Percentiles rank a stretch among this genome's conserved stretches.
Conservation (phyloP, 1,140 invertebrate genomes). For the Pseudomyrmex gracilis region DNA sequence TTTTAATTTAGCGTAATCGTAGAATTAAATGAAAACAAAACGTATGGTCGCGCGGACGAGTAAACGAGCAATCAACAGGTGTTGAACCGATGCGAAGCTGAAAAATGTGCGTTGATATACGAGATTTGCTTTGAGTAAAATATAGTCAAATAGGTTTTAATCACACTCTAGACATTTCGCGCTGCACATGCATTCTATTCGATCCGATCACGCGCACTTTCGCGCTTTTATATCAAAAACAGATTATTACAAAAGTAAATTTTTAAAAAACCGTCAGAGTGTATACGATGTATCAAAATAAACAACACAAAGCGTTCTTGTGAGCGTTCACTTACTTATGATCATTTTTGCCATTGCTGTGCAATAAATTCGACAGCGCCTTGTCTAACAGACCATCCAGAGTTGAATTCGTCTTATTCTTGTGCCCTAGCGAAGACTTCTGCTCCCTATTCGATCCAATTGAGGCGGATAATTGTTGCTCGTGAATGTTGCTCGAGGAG, state of each 20-base stretch:
- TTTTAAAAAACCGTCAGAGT: too few species aligned
- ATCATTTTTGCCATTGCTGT: constrained; percentile 82
- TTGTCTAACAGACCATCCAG: constrained; percentile 82
- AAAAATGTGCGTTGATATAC: constrained; percentile 53
- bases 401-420: constrained; percentile 77
- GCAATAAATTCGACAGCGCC: constrained; percentile 82
- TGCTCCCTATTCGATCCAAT: constrained; percentile 53
- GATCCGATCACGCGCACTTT: background rate
- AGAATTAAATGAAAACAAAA: background rate
- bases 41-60: background rate
- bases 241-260: too few species aligned
- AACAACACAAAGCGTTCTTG: background rate
- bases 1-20: constrained; percentile 28
- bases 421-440: constrained; percentile 66
- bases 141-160: constrained; percentile 30
- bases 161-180: background rate
- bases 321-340: constrained; percentile 79
- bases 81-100: constrained; percentile 32
- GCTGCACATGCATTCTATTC: background rate
- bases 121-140: constrained; percentile 25
- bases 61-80: constrained; percentile 68
- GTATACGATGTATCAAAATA: background rate
- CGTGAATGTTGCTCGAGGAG: constrained; percentile 33
- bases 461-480: constrained; percentile 33
- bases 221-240: background rate